Conservation (phyloP, 2,797 vertebrate genomes). For the Scolopax bukidnonensis region DNA sequence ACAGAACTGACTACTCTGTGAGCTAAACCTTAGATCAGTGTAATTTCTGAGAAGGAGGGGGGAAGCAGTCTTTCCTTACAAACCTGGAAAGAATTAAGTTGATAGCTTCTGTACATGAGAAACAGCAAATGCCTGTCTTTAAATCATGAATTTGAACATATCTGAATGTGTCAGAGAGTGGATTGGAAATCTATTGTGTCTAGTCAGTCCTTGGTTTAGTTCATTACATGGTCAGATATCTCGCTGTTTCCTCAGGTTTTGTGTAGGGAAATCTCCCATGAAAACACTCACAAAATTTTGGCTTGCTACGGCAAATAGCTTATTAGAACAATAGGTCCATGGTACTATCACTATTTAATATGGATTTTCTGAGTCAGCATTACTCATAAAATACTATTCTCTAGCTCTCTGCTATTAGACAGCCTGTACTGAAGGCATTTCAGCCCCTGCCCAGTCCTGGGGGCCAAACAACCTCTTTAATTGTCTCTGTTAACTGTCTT, state of each 20-base stretch:
- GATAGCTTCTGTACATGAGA: not conserved
- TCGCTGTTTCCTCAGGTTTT: not conserved
- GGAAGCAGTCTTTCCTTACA: not conserved
- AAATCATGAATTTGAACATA: not conserved
- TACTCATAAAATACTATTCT: not conserved
- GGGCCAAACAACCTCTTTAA: not conserved
- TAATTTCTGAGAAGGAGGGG: not conserved
- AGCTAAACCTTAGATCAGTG: not conserved
- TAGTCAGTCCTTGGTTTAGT: not conserved
- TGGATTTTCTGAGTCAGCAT: not conserved
- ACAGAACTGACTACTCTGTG: not conserved
- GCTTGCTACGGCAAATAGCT: fast-evolving
- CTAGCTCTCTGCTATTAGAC: not conserved
- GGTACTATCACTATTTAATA: not conserved
- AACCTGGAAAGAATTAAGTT: not conserved
- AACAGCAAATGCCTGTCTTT: not conserved
- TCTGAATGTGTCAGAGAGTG: not conserved
- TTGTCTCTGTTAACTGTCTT: not conserved
- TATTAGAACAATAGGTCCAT: not conserved
- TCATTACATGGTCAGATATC: not conserved
- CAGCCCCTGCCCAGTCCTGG: not conserved
- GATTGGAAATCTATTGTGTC: not conserved
- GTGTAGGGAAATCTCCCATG: not conserved
- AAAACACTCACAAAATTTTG: not conserved
- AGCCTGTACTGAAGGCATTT: not conserved